Evolutionary conservation across 2,888 invertebrate genomes (phyloP), one percentile per base, ranked within the genome.

Genomic region (Morpho helenor): DNA sequence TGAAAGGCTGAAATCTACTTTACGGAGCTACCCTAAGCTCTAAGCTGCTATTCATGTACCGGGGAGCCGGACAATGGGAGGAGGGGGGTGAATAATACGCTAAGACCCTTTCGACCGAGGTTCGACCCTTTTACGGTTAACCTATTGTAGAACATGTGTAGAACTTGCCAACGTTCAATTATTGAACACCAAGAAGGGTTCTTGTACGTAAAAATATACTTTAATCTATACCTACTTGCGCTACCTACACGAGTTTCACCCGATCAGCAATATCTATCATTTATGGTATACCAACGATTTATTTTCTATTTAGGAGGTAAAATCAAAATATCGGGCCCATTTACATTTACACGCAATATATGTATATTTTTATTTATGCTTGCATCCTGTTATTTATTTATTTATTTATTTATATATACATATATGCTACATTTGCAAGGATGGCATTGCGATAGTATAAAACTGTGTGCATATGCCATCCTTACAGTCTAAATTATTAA

Each of bases 111-210:
- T 64, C 48, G 56, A 52, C 54, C 59, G 56, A 49, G 60, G 55
- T 49, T 55, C 61, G 60, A 64, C 62, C 66, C 66, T 64, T 66
- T 59, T 59, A 64, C 53, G 56, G 58, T 63, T 57, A 52, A 59
- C 54, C 54, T 59, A 62, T 59, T 59, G 62, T 62, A 54, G 54
- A 49, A 44, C 55, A 55, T 55, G 49, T 49, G 55, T 55, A 55
- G 39, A n/a, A 44, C 55, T 52, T 55, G 49, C 57, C 48, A 62
- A 40, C 50, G 56, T 59, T 56, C 56, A 51, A 52, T 61, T 62
- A 48, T 57, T 54, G 51, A 53, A 41, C 42, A 49, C 55, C 16
- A 55, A 44, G 54, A 42, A 55, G 55, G 49, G 49, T 16, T 55
- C 31, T 31, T 44, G n/a, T 7, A 45, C 7, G 52, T 45, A 31